Conservation (phyloP, 2,113 vertebrate genomes). For the Bostrychus sinensis region DNA sequence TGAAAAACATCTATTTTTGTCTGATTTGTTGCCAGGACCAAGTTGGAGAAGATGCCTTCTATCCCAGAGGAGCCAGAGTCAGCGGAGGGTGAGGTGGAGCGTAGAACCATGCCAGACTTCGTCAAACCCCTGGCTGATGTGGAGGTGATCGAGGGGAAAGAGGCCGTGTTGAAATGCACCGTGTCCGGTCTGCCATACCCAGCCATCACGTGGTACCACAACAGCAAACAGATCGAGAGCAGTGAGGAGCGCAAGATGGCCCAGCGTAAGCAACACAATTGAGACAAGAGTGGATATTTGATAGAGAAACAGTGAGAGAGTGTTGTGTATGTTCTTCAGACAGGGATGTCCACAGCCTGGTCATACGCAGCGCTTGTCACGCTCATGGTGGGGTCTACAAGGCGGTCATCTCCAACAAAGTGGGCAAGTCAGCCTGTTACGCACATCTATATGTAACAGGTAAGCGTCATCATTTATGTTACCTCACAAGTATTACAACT, state of each 20-base stretch:
- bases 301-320: neutral
- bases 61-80: slow-evolving; percentile 94
- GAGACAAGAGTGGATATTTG: neutral
- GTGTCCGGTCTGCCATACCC: slow-evolving; percentile 92
- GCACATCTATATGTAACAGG: slow-evolving; percentile 94
- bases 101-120: slow-evolving; percentile 93
- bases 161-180: slow-evolving; percentile 87
- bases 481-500: neutral
- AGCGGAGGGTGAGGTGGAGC: slow-evolving; percentile 85
- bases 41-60: slow-evolving; percentile 97
- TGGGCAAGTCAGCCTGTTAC: slow-evolving; percentile 94
- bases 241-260: slow-evolving; percentile 90
- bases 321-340: slow-evolving; percentile 77
- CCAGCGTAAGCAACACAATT: slow-evolving; percentile 83
- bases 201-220: slow-evolving; percentile 95
- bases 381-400: slow-evolving; percentile 94
- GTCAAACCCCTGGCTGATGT: slow-evolving; percentile 88
- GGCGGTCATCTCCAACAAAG: slow-evolving; percentile 92
- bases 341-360: slow-evolving; percentile 91
- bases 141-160: slow-evolving; percentile 90
- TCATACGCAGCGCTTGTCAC: slow-evolving; percentile 84
- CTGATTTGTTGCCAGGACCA: slow-evolving; percentile 85
- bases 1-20: too few species aligned
- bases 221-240: slow-evolving; percentile 87
- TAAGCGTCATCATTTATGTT: slow-evolving; percentile 48